These are phyloP conservation scores for human (Homo sapiens) DNA, from an alignment of 2,113 vertebrate species.

Conservation along the genomic window GRCh38 chr1:169428001-169428500, in stretches of 20 bases:
- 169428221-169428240: neutral
- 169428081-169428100: neutral
- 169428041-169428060: neutral
- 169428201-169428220: neutral
- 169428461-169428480: neutral
- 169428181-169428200: neutral
- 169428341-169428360: neutral
- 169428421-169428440: neutral
- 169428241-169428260: neutral
- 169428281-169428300: neutral
- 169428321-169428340: neutral
- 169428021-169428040: neutral
- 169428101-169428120: neutral
- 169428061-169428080: neutral
- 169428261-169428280: neutral
- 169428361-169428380: neutral
- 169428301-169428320: neutral
- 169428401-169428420: neutral
- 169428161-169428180: slow-evolving; percentile 3
- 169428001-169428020: neutral
- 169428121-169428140: neutral
- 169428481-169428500: neutral
- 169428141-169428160: neutral
- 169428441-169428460: neutral
- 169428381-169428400: neutral